phyloP scores from a whole-genome alignment of 2,797 vertebrate genomes.

The Anguilla marmorata region DNA sequence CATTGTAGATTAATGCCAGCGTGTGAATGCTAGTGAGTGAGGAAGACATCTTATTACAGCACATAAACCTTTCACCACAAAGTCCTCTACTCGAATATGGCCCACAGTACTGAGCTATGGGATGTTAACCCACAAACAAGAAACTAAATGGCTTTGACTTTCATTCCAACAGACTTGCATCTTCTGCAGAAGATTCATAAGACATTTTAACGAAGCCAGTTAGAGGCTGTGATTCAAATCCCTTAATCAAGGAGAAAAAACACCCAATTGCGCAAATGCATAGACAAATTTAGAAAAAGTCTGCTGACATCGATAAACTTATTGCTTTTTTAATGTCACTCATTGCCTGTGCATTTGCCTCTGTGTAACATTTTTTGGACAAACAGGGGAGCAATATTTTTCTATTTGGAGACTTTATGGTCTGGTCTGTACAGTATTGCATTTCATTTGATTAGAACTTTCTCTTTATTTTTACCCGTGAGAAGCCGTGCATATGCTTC shows the following conservation, averaged over 20 bases:
- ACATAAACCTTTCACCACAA: background rate
- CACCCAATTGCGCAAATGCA: slow-evolving; percentile 77
- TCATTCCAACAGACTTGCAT: background rate
- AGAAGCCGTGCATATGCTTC: slow-evolving; percentile 53
- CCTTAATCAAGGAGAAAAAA: slow-evolving; percentile 69
- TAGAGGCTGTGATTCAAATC: slow-evolving; percentile 42
- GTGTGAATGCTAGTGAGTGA: slow-evolving; percentile 62
- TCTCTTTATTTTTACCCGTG: slow-evolving; percentile 38
- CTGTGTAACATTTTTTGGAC: slow-evolving; percentile 71
- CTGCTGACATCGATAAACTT: slow-evolving; percentile 75
- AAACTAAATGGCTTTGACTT: slow-evolving; percentile 1
- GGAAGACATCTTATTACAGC: background rate
- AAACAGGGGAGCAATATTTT: slow-evolving; percentile 72
- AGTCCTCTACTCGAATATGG: background rate
- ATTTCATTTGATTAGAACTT: slow-evolving; percentile 68
- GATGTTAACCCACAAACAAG: background rate
- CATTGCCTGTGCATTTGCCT: slow-evolving; percentile 64
- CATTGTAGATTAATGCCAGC: slow-evolving; percentile 20
- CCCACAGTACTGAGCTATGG: background rate
- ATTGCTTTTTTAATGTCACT: slow-evolving; percentile 72
- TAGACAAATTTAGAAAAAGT: slow-evolving; percentile 69
- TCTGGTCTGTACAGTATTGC: slow-evolving; percentile 74
- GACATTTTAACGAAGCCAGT: slow-evolving; percentile 38
- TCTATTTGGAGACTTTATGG: slow-evolving; percentile 66
- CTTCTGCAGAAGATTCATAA: slow-evolving; percentile 38